Evolutionary conservation across 2,797 vertebrate species (phyloP).

Genomic region (Pelobates cultripes): DNA sequence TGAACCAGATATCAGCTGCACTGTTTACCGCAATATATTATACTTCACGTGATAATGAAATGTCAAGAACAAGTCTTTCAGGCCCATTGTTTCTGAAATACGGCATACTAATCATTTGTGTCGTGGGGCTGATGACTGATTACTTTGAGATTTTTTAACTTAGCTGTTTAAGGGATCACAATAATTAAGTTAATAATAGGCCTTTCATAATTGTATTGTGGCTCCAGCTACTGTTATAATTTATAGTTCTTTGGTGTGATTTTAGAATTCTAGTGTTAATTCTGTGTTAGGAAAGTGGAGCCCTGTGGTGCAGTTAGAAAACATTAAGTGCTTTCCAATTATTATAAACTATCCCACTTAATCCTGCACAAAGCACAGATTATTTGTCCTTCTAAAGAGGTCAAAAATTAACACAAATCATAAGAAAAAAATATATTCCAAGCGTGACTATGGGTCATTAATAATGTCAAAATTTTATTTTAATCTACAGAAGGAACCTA

Average conservation of each 20-base stretch:
- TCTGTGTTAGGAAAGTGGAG: conserved; percentile 22
- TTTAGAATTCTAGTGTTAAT: conserved; percentile 19
- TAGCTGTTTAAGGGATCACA: conserved; percentile 52
- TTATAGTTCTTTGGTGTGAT: conserved; percentile 55
- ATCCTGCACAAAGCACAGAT: conserved; percentile 40
- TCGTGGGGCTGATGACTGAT: conserved; percentile 50
- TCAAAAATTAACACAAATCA: conserved; percentile 45
- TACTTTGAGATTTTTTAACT: conserved; percentile 48
- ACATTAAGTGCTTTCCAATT: conserved; percentile 23
- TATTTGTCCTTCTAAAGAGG: background rate
- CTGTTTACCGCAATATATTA: conserved; percentile 33
- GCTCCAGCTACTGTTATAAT: conserved; percentile 56
- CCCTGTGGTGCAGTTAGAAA: background rate
- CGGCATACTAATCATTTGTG: conserved; percentile 14
- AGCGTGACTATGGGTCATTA: conserved; percentile 26
- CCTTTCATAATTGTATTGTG: conserved; percentile 46
- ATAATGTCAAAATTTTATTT: conserved; percentile 48
- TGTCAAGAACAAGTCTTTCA: conserved; percentile 30
- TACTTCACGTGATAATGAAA: conserved; percentile 18
- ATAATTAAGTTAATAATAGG: conserved; percentile 59
- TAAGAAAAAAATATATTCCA: conserved; percentile 17
- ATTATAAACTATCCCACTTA: conserved; percentile 27
- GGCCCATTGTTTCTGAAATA: conserved; percentile 27
- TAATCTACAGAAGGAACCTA: conserved; percentile 78
- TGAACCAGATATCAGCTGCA: conserved; percentile 16